phyloP scores from a whole-genome alignment of 1,140 invertebrate genomes.

The Colletes gigas region DNA sequence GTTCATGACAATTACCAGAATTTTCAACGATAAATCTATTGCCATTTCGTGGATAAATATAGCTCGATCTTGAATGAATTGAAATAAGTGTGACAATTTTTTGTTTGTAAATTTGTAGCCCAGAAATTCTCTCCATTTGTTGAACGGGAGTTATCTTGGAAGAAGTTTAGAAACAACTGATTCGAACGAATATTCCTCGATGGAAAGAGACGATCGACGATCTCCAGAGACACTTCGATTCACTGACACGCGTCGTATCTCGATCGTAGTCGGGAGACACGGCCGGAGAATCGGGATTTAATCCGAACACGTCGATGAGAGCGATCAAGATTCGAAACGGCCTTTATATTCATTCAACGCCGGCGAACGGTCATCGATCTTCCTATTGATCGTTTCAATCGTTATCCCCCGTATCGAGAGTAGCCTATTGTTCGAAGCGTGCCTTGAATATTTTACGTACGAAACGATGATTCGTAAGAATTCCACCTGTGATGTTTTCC shows the following conservation, averaged over 20 bases:
- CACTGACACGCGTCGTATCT: conserved; percentile 15
- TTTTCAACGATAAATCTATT: too few relatives aligned
- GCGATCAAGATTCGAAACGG: conserved; percentile 17
- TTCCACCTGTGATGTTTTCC: neutral
- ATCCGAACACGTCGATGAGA: conserved; percentile 26
- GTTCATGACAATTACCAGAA: too few relatives aligned
- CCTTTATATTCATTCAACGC: conserved; percentile 36
- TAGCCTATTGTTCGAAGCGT: conserved; percentile 7
- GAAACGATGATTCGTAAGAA: conserved; percentile 3
- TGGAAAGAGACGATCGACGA: neutral
- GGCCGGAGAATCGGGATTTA: conserved; percentile 4
- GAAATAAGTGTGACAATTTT: too few relatives aligned
- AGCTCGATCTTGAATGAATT: too few relatives aligned
- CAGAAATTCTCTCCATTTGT: neutral
- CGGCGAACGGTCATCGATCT: conserved; percentile 35
- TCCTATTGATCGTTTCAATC: conserved; percentile 36
- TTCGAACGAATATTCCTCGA: neutral
- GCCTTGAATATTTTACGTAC: conserved; percentile 2
- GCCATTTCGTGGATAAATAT: too few relatives aligned
- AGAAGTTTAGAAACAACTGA: neutral
- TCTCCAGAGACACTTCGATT: neutral
- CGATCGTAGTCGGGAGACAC: conserved; percentile 4
- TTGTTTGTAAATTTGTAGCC: too few relatives aligned
- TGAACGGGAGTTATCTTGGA: too few relatives aligned
- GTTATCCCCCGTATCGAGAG: conserved; percentile 9